phyloP scores from a whole-genome alignment of 2,113 vertebrate genomes.

The Dendropsophus ebraccatus region DNA sequence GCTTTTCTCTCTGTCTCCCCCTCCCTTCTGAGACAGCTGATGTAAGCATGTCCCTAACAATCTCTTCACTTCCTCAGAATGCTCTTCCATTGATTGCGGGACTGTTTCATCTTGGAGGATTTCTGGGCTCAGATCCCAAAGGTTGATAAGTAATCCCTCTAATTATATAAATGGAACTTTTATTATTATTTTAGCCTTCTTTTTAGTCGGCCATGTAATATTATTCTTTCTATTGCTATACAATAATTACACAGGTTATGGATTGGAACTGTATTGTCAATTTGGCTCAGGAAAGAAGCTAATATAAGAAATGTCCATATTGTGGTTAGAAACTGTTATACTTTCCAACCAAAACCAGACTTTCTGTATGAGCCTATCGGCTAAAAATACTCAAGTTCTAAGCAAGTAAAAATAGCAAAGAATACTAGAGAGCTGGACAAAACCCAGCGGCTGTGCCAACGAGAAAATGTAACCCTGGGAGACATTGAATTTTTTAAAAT shows the following conservation, averaged over 20 bases:
- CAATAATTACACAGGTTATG: neutral
- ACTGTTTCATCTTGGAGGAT: neutral
- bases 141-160: neutral
- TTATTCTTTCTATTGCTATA: neutral
- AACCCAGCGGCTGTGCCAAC: no score
- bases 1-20: no score
- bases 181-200: no score
- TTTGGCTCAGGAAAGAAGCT: neutral
- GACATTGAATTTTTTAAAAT: no score
- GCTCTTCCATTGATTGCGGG: neutral
- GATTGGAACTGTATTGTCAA: neutral
- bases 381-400: neutral
- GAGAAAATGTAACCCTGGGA: no score
- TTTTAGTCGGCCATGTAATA: neutral
- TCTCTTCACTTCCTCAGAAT: no score
- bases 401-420: neutral
- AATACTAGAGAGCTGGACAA: neutral
- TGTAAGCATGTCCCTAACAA: no score
- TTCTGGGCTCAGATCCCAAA: neutral
- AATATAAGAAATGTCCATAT: neutral
- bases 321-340: neutral
- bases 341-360: neutral
- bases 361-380: neutral
- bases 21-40: no score
- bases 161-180: neutral